Evolutionary conservation across 1,140 invertebrate species (phyloP).

Genomic region (Chelonus insularis): DNA sequence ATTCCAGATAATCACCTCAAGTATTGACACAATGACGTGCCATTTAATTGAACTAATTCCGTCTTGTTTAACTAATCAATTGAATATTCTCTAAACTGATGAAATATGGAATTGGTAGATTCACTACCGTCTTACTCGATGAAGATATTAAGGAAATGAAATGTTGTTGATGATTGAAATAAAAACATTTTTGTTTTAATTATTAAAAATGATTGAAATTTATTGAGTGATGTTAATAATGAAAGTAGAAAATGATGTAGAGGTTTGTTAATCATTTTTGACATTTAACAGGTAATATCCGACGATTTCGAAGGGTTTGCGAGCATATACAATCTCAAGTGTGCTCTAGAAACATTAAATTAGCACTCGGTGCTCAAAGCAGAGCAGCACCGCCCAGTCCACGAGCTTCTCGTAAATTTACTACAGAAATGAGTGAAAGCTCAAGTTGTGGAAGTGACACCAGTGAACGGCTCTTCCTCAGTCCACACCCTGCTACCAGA

Average conservation of each 20-base stretch:
- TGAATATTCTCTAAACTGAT: no score
- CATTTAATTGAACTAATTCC: not conserved
- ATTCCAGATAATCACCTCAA: not conserved
- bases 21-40: not conserved
- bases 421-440: constrained; percentile 75
- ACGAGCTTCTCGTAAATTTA: constrained; percentile 68
- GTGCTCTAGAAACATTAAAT: constrained; percentile 60
- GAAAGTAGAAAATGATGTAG: not conserved
- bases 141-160: no score
- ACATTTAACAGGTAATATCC: constrained; percentile 78
- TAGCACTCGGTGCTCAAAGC: constrained; percentile 60
- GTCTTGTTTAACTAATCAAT: no score
- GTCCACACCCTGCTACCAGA: constrained; percentile 65
- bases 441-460: constrained; percentile 82
- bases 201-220: no score
- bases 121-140: no score
- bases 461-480: constrained; percentile 69
- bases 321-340: constrained; percentile 94
- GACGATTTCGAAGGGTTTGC: constrained; percentile 92
- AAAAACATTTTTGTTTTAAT: no score
- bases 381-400: constrained; percentile 74
- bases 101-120: no score
- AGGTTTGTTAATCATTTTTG: not conserved
- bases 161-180: no score
- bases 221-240: not conserved